Evolutionary conservation across 2,888 invertebrate species (phyloP).

Genomic region (Ptilodon capucinus): DNA sequence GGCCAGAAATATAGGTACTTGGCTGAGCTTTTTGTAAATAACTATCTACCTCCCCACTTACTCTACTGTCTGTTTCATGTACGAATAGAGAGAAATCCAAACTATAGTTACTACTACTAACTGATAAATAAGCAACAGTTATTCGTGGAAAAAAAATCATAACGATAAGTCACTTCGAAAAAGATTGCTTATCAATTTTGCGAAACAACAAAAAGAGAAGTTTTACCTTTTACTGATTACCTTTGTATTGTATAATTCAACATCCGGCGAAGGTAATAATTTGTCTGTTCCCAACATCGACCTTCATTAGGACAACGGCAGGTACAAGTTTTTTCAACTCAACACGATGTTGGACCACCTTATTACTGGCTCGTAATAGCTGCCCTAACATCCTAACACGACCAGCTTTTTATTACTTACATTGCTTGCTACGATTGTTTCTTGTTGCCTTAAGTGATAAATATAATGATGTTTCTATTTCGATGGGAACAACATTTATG

Average conservation of each 20-base stretch:
- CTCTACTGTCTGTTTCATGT: no score
- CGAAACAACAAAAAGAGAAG: constrained; percentile 16
- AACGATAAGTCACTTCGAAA: not conserved
- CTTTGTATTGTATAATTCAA: constrained; percentile 40
- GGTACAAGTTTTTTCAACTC: constrained; percentile 69
- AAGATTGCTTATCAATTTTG: constrained; percentile 13
- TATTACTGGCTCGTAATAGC: constrained; percentile 58
- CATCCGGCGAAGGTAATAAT: constrained; percentile 49
- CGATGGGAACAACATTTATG: not conserved
- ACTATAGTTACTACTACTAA: no score
- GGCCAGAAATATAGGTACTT: no score
- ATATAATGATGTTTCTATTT: constrained; percentile 26
- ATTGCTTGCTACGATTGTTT: constrained; percentile 32
- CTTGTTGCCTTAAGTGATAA: constrained; percentile 21
- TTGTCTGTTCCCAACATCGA: constrained; percentile 46
- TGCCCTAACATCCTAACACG: constrained; percentile 39
- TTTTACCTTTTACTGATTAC: constrained; percentile 33
- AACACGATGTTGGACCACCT: constrained; percentile 48
- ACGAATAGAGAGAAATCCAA: no score
- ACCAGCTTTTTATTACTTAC: constrained; percentile 52
- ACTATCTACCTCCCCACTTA: no score
- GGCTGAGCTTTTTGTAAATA: no score
- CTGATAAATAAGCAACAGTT: no score
- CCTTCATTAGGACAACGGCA: constrained; percentile 68
- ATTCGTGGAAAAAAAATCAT: no score